Conservation (phyloP, 2,888 invertebrate genomes). For the Eilema depressum region DNA sequence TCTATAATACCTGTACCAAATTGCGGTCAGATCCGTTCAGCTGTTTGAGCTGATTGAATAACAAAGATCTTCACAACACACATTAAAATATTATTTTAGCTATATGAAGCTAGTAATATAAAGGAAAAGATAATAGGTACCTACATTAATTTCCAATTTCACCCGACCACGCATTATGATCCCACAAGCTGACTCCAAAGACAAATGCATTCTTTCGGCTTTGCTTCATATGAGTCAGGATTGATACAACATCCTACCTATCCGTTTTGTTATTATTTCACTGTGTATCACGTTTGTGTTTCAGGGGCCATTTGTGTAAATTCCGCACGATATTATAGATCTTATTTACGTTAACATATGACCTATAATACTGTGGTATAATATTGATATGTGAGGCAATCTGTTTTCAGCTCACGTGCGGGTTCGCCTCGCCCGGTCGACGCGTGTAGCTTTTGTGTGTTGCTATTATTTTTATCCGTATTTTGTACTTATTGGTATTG, state of each 20-base stretch:
- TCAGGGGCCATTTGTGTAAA: slow-evolving; percentile 57
- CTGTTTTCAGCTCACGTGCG: slow-evolving; percentile 79
- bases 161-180: background rate
- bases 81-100: no score
- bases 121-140: background rate
- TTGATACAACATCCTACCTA: slow-evolving; percentile 63
- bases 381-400: slow-evolving; percentile 61
- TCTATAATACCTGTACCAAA: no score
- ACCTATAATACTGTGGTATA: slow-evolving; percentile 53
- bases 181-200: slow-evolving; percentile 29
- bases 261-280: slow-evolving; percentile 66
- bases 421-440: slow-evolving; percentile 70
- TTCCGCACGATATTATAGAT: slow-evolving; percentile 24
- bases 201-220: slow-evolving; percentile 45
- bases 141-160: background rate
- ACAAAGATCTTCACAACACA: no score
- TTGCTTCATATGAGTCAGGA: slow-evolving; percentile 52
- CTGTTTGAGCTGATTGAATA: no score
- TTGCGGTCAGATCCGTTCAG: no score
- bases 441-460: slow-evolving; percentile 71
- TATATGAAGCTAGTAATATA: background rate
- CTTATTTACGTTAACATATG: slow-evolving; percentile 50
- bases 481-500: slow-evolving; percentile 77
- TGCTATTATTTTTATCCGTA: slow-evolving; percentile 77
- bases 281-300: slow-evolving; percentile 76